Conservation (phyloP, 2,888 invertebrate genomes). For the Clepsis dumicolana region DNA sequence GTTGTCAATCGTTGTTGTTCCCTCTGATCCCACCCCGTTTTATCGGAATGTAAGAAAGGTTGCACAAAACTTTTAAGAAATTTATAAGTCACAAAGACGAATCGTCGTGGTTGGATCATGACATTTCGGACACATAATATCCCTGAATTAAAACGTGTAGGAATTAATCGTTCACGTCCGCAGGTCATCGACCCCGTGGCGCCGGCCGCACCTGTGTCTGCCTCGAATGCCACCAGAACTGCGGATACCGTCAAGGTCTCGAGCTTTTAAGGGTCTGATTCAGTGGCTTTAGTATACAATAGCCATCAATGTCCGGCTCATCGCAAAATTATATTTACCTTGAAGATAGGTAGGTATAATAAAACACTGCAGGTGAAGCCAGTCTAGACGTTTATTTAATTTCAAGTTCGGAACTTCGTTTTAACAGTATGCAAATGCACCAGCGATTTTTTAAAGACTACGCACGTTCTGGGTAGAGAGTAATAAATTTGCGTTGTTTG, state of each 20-base stretch:
- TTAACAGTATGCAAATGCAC: conserved; percentile 34
- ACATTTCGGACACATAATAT: conserved; percentile 33
- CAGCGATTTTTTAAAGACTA: conserved; percentile 37
- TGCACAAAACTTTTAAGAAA: neutral
- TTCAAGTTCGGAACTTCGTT: conserved; percentile 2
- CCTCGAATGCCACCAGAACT: conserved; percentile 58
- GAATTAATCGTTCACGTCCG: conserved; percentile 62
- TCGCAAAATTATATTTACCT: conserved; percentile 1
- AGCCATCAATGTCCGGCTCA: conserved; percentile 13
- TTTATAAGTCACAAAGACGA: conserved; percentile 5
- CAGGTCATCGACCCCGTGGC: conserved; percentile 69
- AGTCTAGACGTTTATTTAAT: conserved; percentile 12
- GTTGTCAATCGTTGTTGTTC: neutral
- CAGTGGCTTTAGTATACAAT: conserved; percentile 46
- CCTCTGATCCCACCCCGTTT: neutral
- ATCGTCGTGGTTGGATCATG: neutral
- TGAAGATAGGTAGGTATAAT: neutral
- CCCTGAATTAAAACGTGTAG: conserved; percentile 51
- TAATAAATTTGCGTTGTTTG: conserved; percentile 62
- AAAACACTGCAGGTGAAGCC: conserved; percentile 15
- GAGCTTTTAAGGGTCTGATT: conserved; percentile 57
- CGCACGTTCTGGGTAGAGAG: conserved; percentile 32
- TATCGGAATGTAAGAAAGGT: neutral
- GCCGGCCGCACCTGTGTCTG: conserved; percentile 73
- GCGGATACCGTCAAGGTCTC: conserved; percentile 72